Conservation (phyloP, 2,797 vertebrate species). For the Masticophis lateralis region DNA sequence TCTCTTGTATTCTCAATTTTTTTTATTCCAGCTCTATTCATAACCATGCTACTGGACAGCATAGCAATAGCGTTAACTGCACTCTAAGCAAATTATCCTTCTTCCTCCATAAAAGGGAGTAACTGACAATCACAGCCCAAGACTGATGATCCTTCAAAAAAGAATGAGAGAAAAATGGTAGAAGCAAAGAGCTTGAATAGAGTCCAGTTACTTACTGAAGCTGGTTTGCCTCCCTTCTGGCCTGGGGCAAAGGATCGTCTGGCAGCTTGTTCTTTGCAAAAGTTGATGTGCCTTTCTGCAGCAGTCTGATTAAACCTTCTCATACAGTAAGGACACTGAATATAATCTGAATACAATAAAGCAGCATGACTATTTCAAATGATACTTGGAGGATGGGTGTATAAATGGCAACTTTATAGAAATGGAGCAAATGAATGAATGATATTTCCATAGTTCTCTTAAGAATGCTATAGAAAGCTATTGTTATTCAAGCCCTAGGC, state of each 20-base stretch:
- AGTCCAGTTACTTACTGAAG: slow-evolving; percentile 46
- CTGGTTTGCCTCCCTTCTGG: slow-evolving; percentile 32
- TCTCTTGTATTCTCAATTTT: neutral
- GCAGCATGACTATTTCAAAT: neutral
- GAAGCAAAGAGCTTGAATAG: neutral
- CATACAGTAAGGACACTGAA: slow-evolving; percentile 61
- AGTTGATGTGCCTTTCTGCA: slow-evolving; percentile 53
- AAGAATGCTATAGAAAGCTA: neutral
- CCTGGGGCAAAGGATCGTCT: slow-evolving; percentile 46
- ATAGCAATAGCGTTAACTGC: neutral
- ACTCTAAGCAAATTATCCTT: too few species aligned
- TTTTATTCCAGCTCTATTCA: neutral
- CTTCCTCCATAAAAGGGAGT: too few species aligned
- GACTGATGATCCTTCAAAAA: neutral
- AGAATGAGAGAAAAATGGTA: neutral
- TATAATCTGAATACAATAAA: slow-evolving; percentile 57
- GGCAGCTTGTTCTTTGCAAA: slow-evolving; percentile 58
- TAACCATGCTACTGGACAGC: neutral
- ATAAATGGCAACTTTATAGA: neutral
- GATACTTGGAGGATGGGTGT: neutral
- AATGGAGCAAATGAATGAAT: neutral
- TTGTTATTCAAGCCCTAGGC: neutral
- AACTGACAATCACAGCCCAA: too few species aligned
- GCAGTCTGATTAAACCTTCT: slow-evolving; percentile 62
- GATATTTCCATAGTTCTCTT: neutral